A percentile compares a stretch with the other conserved stretches of the same genome.
These are phyloP conservation scores for Aphrophora alni DNA, from an alignment of 2,888 invertebrate species.

Conservation along the genomic window DNA sequence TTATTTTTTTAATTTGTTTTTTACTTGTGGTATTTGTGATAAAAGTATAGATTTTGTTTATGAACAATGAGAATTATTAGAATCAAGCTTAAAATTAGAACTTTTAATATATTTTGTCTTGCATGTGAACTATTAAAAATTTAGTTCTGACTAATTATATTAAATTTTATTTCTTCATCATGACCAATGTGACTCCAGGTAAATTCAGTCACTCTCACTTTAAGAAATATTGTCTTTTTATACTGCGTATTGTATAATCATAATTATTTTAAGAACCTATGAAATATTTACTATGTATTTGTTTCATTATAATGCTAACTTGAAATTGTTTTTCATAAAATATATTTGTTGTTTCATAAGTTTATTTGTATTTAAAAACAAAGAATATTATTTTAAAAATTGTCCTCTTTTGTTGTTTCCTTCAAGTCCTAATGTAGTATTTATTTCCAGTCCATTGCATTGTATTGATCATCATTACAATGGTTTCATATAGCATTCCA, in stretches of 20 bases:
- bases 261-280: slow-evolving; percentile 14
- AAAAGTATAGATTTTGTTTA: too few relatives aligned
- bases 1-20: too few relatives aligned
- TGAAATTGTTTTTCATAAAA: slow-evolving; percentile 32
- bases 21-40: too few relatives aligned
- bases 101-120: too few relatives aligned
- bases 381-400: slow-evolving; percentile 28
- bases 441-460: too few relatives aligned
- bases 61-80: too few relatives aligned
- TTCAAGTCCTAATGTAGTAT: not conserved
- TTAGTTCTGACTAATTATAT: too few relatives aligned
- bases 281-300: slow-evolving; percentile 32
- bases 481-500: too few relatives aligned
- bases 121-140: too few relatives aligned
- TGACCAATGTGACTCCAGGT: not conserved
- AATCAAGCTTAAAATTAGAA: too few relatives aligned
- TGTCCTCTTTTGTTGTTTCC: slow-evolving; percentile 3
- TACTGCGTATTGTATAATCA: not conserved
- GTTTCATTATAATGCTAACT: not conserved
- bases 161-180: not conserved
- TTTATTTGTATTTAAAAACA: slow-evolving; percentile 36
- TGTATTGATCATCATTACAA: too few relatives aligned
- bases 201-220: not conserved
- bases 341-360: slow-evolving; percentile 32
- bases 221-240: not conserved